Evolutionary conservation across 2,888 invertebrate species (phyloP), one percentile per base, ranked within the genome.

Genomic region (Archips xylosteana): DNA sequence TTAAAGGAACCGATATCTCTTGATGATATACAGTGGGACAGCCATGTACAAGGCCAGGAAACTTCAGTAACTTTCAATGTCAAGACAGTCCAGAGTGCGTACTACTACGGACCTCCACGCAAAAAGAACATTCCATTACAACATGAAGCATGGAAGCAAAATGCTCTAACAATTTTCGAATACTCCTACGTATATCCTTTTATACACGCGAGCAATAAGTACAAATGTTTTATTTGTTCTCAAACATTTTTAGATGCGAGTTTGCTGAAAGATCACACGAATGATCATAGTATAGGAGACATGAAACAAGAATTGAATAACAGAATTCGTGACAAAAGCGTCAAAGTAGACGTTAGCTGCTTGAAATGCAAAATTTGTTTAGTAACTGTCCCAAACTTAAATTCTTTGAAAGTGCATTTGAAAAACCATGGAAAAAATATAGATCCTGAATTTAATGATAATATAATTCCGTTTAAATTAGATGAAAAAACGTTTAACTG

Each of bases 391-490:
- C 42, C 77, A 0, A 80, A 83, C 74, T 79, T 92, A 10, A 78
- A 84, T 5, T 64, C 77, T 2, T 78, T 92, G 23, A 91, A 90
- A 80, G 57, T 47, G 0, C 92, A 93, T 82, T 78, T 93, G 2
- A 86, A 83, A 75, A 78, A 78, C 0, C 91, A 91, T 23, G 88
- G 85, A 0, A 89, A 88, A 75, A 74, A 78, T 1, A 82, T 92
- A 15, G 83, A 89, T 12, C 80, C 79, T 0, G 77, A 81, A 8
- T 79, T 79, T 23, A 82, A 88, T 75, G 91, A 92, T 71, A 89
- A 91, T 78, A 81, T 93, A 2, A 87, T 93, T 51, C 92, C 92
- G 0, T 92, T 88, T 60, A 91, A 90, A 74, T 80, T 93, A 34
- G 85, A 80, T n/a, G 85, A 77, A 0, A 79, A 85, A 0, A 77